Base-by-base conservation (phyloP, 1,140 invertebrate genomes). In the Conus betulinus region DNA sequence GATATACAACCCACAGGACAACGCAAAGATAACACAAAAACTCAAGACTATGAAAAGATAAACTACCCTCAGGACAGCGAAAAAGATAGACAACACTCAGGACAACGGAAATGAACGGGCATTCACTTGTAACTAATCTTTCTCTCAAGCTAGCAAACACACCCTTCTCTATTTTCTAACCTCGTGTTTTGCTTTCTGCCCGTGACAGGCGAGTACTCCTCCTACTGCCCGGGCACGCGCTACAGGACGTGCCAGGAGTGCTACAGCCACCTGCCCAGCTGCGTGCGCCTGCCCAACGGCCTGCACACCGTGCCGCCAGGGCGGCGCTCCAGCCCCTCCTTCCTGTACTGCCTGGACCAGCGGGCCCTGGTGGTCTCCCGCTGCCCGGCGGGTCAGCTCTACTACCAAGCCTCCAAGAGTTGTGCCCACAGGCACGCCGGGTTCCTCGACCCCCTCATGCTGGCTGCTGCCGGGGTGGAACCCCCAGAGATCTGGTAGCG, bases 311-410 rank as follows among this genome's bases (percentile, higher is more conserved):
- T 87, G 67, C 89, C 86, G 2, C 89, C 89, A n/a, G 89, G 89
- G n/a, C 8, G 79, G 13, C 79, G 10, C 8, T 23, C 84, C 20
- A 67, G 86, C 57, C 52, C 23, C 20, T 83, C 85, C 55, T 89
- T 89, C 83, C 63, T 89, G 51, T 89, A 89, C 74, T 89, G 89
- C 55, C 85, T 89, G 11, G 86, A 88, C 25, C 85, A 83, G 51
- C 25, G 89, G 27, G 82, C 87, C 25, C 25, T 89, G 23, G 82
- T 87, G 5, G 55, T 53, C 3, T 89, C 89, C 8, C 81, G 55
- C 3, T 89, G 89, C 53, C 86, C 89, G 5, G 15, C 17, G 3
- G 86, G 86, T 17, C 51, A 53, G 11, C 23, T 85, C 27, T 89
- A 78, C 71, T 53, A 85, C 55, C 23, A 84, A 25, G 74, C 67